Evolutionary conservation across 1,140 invertebrate genomes (phyloP).

Genomic region (Drosophila navojoa): DNA sequence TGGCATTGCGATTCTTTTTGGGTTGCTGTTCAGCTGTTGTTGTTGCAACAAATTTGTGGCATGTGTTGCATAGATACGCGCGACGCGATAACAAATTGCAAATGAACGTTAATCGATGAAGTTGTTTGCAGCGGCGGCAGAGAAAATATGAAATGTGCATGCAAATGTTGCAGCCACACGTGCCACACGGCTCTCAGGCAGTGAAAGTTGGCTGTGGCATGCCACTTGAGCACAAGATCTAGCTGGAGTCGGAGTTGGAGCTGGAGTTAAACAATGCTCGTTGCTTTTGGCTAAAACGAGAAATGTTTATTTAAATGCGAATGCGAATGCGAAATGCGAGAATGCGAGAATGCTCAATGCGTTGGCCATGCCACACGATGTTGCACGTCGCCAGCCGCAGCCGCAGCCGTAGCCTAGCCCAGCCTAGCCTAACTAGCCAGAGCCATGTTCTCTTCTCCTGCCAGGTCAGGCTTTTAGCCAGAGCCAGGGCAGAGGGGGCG

Average conservation of each 20-base stretch:
- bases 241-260: background rate
- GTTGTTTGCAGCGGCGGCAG: conserved; percentile 59
- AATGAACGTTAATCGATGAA: conserved; percentile 82
- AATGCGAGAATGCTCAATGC: conserved; percentile 58
- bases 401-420: too few species aligned
- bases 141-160: conserved; percentile 76
- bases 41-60: conserved; percentile 78
- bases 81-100: conserved; percentile 78
- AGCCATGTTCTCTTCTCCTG: background rate
- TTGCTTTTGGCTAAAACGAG: conserved; percentile 47
- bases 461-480: too few species aligned
- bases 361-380: conserved; percentile 39
- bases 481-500: background rate
- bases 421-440: background rate
- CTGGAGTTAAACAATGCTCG: conserved; percentile 61
- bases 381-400: conserved; percentile 39
- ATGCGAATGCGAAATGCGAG: conserved; percentile 48
- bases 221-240: conserved; percentile 28
- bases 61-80: conserved; percentile 62
- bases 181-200: conserved; percentile 54
- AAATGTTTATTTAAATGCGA: conserved; percentile 82
- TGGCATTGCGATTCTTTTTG: conserved; percentile 56
- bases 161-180: conserved; percentile 65
- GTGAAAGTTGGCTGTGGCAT: conserved; percentile 62
- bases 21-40: too few species aligned